Evolutionary conservation across 2,888 invertebrate species (phyloP), one percentile per base, ranked within the genome.

Genomic region (Empis stercorea): DNA sequence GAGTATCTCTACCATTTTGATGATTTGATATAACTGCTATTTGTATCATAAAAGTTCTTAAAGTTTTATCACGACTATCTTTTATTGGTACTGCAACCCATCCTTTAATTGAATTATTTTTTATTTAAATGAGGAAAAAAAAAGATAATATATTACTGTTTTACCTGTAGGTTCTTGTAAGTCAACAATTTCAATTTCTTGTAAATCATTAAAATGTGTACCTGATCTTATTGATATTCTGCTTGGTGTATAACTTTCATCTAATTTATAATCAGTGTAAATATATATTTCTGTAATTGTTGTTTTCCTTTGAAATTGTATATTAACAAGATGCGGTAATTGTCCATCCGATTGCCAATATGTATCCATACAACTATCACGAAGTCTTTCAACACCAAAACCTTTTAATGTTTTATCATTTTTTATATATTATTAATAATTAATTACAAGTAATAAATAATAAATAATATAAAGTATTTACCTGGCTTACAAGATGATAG

Each of bases 321-420:
- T 91, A 63, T 96, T 97, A 0, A 99, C 93, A 53, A 96, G 73
- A 70, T 99, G 99, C 4, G 99, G 99, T 52, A 99, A 76, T 56
- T 96, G 96, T 0, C 99, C 99, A 70, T 99, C 99, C 0, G 96
- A 97, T 66, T 99, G 99, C 99, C 99, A 99, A 66, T 96, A 99
- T 4, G 95, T 94, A 56, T 99, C 99, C 69, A 89, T 84, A 52
- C 89, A 87, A 63, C 94, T 91, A 68, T 97, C 95, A 53, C 96
- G 73, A 38, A 99, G 70, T 63, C 97, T 96, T 62, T 96, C 93
- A 5, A 99, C 95, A 4, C 99, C 99, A 73, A 95, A 97, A 40
- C 97, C 96, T 87, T 57, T 14, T n/a, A 1, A 10, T n/a, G n/a
- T n/a, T n/a, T n/a, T n/a, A n/a, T n/a, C n/a, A n/a, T n/a, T n/a